Base-by-base conservation (phyloP, 2,888 invertebrate species). In the Ochropleura plecta region DNA sequence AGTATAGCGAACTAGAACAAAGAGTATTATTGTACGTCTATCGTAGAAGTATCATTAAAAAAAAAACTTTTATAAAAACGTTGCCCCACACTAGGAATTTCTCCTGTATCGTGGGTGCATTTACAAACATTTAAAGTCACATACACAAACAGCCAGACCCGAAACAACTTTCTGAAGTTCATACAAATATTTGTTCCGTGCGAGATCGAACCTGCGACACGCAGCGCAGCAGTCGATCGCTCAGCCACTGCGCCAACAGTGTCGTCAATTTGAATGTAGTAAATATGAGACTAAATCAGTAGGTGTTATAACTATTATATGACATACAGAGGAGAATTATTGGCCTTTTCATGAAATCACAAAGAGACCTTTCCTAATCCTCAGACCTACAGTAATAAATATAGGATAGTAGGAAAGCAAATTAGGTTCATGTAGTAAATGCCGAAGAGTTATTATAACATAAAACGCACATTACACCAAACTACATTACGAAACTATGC, bases 401-500 rank as follows among this genome's bases (percentile, higher is more conserved):
- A 48, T 44, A 46, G 30, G 57, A 59, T 55, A 64, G 12, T 63
- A 40, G 49, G 49, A 57, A 73, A 10, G 20, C 20, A 59, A 83
- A 74, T 79, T 63, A 77, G 75, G 78, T 84, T 78, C 78, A 73
- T 40, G 70, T 44, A 60, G 49, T 46, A 67, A 81, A 79, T 73
- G 30, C 49, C 65, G 53, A 48, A 60, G 55, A 62, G 60, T 83
- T 81, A 64, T 73, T 64, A 63, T 77, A 78, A 78, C 86, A 86
- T 67, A 79, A 76, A 79, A 76, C 18, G 20, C 59, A 48, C 55
- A 69, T 72, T 59, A 71, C 73, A 60, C 40, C 70, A 71, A 72
- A 63, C 75, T 62, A 67, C 62, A 71, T 86, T 82, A 67, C 86
- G 69, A 75, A 82, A 84, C 65, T 42, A 30, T 68, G 69, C 66